Evolutionary conservation across 2,113 vertebrate species (phyloP).

Genomic region (Labeo catla): DNA sequence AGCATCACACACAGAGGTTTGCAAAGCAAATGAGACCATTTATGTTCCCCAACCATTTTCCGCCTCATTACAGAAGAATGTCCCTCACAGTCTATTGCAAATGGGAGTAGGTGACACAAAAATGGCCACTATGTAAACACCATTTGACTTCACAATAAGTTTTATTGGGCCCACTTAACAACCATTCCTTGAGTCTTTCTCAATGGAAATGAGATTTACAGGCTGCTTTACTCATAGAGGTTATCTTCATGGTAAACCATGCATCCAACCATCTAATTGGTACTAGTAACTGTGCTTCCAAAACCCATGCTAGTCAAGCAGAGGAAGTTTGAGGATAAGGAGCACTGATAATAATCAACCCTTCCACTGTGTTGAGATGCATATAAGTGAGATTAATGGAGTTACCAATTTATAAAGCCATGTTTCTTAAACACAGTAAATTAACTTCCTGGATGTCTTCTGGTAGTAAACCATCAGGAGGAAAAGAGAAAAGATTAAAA

Average conservation of each 20-base stretch:
- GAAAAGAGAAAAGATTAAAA: not conserved
- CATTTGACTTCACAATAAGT: conserved; percentile 57
- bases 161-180: conserved; percentile 53
- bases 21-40: conserved; percentile 25
- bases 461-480: conserved; percentile 64
- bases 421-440: conserved; percentile 71
- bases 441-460: conserved; percentile 75
- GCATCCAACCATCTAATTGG: conserved; percentile 9
- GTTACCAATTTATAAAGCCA: conserved; percentile 41
- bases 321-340: conserved; percentile 25
- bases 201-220: conserved; percentile 40
- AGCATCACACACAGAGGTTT: not conserved
- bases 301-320: not conserved
- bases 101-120: conserved; percentile 55
- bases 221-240: not conserved
- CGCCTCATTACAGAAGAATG: conserved; percentile 51
- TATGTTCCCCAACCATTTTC: conserved; percentile 23
- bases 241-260: not conserved
- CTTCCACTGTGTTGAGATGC: conserved; percentile 41
- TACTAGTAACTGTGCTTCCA: conserved; percentile 3
- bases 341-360: not conserved
- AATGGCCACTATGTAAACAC: conserved; percentile 58
- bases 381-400: not conserved
- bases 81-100: conserved; percentile 47
- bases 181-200: conserved; percentile 45